Evolutionary conservation across 2,888 invertebrate species (phyloP).

Genomic region (Malthinus seriepunctatus): DNA sequence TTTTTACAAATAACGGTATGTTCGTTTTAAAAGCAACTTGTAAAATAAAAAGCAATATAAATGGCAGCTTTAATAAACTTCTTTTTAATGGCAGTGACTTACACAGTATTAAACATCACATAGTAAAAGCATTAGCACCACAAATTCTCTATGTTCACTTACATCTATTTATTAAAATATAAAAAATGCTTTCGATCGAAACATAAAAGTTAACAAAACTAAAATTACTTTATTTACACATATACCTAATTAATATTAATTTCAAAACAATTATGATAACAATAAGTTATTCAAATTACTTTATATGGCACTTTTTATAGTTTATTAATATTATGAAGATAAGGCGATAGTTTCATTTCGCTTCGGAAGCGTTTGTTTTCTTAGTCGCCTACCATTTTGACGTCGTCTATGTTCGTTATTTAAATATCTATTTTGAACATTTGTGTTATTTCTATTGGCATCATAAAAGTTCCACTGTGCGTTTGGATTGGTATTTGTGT

Average conservation of each 20-base stretch:
- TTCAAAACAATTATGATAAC: not conserved
- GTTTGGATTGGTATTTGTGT: not conserved
- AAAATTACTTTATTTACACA: too few species aligned
- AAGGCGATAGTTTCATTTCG: not conserved
- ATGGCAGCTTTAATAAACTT: not conserved
- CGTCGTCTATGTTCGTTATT: constrained; percentile 10
- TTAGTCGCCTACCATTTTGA: constrained; percentile 9
- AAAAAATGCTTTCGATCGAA: too few species aligned
- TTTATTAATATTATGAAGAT: not conserved
- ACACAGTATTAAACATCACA: not conserved
- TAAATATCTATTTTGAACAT: constrained; percentile 6
- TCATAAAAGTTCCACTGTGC: not conserved
- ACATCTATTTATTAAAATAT: not conserved
- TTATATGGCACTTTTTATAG: constrained; percentile 3
- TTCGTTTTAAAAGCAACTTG: not conserved
- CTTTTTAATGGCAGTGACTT: constrained; percentile 1
- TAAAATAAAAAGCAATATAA: not conserved
- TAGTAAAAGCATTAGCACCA: constrained; percentile 8
- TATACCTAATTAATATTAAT: not conserved
- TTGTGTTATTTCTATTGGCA: too few species aligned
- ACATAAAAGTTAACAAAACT: too few species aligned
- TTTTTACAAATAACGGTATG: too few species aligned
- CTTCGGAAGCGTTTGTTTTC: constrained; percentile 14
- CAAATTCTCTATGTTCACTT: not conserved
- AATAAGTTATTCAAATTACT: not conserved